phyloP scores from a whole-genome alignment of 2,888 invertebrate genomes.

The Invenusta paracnida region DNA sequence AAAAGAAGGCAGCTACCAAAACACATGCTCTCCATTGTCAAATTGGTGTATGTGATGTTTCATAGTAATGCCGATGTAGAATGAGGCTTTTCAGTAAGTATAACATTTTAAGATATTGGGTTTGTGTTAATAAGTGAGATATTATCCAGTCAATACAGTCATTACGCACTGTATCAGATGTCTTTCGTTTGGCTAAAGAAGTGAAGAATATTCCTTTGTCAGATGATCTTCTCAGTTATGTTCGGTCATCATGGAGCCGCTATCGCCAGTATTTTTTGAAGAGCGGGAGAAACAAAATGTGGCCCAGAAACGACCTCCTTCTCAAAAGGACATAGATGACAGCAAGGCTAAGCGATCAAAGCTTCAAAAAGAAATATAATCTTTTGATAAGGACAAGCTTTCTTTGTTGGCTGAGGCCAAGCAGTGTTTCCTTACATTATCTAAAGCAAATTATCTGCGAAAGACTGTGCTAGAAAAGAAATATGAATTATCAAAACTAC shows the following conservation, averaged over 20 bases:
- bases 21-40: too few relatives aligned
- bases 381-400: conserved; percentile 13
- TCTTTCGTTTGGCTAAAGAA: not conserved
- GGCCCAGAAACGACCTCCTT: too few relatives aligned
- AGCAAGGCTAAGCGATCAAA: conserved; percentile 16
- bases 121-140: too few relatives aligned
- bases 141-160: too few relatives aligned
- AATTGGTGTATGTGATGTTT: too few relatives aligned
- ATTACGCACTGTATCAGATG: not conserved
- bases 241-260: not conserved
- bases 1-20: too few relatives aligned
- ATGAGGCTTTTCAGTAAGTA: too few relatives aligned
- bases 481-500: conserved; percentile 15
- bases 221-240: not conserved
- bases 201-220: not conserved
- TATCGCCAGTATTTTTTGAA: not conserved
- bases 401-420: conserved; percentile 17
- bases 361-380: conserved; percentile 14
- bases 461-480: conserved; percentile 29
- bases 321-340: not conserved
- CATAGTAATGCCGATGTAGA: too few relatives aligned
- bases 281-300: not conserved
- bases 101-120: too few relatives aligned
- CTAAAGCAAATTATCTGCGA: conserved; percentile 2
- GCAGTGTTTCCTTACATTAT: conserved; percentile 21